Evolutionary conservation across 2,113 vertebrate species (phyloP), one percentile per base, ranked within the genome.

Genomic region (Lichenostomus cassidix): DNA sequence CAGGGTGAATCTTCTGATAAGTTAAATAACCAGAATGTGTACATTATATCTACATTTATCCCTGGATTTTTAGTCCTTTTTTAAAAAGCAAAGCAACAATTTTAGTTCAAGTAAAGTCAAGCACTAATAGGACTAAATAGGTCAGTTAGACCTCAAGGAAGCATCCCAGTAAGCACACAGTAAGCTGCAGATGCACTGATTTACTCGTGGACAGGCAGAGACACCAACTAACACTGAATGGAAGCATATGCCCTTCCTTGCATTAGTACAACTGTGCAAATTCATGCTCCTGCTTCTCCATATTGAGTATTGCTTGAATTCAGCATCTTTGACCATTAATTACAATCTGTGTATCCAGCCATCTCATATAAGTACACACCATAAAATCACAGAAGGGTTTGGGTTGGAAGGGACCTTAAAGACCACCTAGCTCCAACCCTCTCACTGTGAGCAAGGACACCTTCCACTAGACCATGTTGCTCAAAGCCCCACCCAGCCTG

Each of bases 291-390:
- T 92, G 10, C 6, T 92, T 79, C 35, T 73, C 33, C 7, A 0
- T 41, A 31, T 41, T 9, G 4, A 71, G 6, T 65, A 46, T 42
- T 71, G 39, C 7, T 50, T 46, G 29, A 35, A 28, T 76, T 85
- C 47, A 75, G 39, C 9, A 63, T 17, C 4, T 55, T 46, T 47
- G 10, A 15, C 9, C 24, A 62, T 78, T 44, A 63, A 4, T 75
- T 63, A 27, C 0, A 0, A n/a, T 25, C 13, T 70, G 4, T 3
- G 9, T 70, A 67, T 44, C 42, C 46, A 78, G 10, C 0, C 19
- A 75, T 60, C 4, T 76, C 20, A 50, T 33, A 75, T 28, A 78
- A 65, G 67, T 27, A 33, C 0, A 0, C 33, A 41, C 12, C 28
- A 53, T 33, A 33, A 52, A 78, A 37, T 37, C 55, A 52, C 7